Evolutionary conservation across 2,888 invertebrate genomes (phyloP).

Genomic region (Emmelina monodactyla): DNA sequence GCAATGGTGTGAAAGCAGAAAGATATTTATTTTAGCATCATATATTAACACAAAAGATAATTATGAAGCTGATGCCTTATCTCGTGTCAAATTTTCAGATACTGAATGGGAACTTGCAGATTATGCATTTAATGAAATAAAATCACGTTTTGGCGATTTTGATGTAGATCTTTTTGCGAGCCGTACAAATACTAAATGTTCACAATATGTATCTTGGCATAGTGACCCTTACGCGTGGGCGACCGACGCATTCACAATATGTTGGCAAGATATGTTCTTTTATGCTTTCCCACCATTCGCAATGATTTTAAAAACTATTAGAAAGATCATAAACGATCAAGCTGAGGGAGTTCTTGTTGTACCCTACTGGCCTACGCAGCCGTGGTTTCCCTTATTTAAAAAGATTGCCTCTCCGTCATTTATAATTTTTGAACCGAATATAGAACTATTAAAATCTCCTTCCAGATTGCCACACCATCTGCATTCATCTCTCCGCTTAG

Average conservation of each 20-base stretch:
- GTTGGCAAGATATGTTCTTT: no score
- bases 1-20: constrained; percentile 11
- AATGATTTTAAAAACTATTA: no score
- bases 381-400: constrained; percentile 15
- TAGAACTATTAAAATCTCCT: constrained; percentile 1
- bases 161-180: constrained; percentile 1
- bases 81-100: neutral
- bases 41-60: constrained; percentile 17
- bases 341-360: no score
- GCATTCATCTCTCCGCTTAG: neutral
- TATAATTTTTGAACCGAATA: neutral
- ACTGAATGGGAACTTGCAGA: no score
- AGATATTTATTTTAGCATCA: constrained; percentile 16
- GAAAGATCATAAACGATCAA: no score
- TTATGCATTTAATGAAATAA: constrained; percentile 5
- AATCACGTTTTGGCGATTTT: neutral
- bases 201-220: constrained; percentile 13
- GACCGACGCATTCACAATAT: constrained; percentile 16
- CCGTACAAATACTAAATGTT: constrained; percentile 14
- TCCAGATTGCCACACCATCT: constrained; percentile 1
- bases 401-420: neutral
- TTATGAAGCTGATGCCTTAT: no score
- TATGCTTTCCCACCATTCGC: no score
- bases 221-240: constrained; percentile 10
- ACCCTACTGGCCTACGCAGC: constrained; percentile 13